Conservation (phyloP, 2,888 invertebrate species). For the Nyleta sp. region DNA sequence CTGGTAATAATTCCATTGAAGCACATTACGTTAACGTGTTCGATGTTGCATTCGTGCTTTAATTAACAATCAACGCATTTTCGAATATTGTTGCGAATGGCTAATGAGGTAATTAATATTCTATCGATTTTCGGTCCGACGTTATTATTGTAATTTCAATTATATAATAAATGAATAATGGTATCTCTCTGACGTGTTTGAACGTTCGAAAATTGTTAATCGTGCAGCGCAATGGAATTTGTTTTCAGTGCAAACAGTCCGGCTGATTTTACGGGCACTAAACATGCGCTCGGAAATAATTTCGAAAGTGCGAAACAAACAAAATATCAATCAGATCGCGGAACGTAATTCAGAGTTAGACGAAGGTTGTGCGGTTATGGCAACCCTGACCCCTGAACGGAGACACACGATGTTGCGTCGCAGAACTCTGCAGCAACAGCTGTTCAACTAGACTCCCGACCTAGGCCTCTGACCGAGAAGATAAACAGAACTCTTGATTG, state of each 20-base stretch:
- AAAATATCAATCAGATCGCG: constrained; percentile 53
- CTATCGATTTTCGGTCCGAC: neutral
- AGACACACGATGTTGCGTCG: constrained; percentile 60
- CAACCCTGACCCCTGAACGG: constrained; percentile 64
- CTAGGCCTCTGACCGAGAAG: constrained; percentile 69
- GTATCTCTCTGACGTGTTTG: neutral
- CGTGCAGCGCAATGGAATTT: neutral
- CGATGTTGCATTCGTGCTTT: too few species aligned
- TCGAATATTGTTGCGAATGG: neutral
- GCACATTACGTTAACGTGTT: too few species aligned
- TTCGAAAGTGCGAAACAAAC: constrained; percentile 31
- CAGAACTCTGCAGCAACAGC: constrained; percentile 63
- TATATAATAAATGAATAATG: neutral
- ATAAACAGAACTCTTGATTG: constrained; percentile 66
- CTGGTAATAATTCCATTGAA: too few species aligned
- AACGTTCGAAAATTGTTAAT: constrained; percentile 3
- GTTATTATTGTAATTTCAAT: neutral
- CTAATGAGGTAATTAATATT: constrained; percentile 4
- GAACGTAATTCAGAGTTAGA: constrained; percentile 41
- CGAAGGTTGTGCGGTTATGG: constrained; percentile 59
- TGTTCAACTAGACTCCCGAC: constrained; percentile 67
- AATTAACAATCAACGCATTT: too few species aligned
- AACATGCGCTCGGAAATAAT: too few species aligned
- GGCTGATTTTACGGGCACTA: too few species aligned
- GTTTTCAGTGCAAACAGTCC: constrained; percentile 43